Evolutionary conservation across 2,888 invertebrate genomes (phyloP), one percentile per base, ranked within the genome.

Genomic region (Aradus depressus): DNA sequence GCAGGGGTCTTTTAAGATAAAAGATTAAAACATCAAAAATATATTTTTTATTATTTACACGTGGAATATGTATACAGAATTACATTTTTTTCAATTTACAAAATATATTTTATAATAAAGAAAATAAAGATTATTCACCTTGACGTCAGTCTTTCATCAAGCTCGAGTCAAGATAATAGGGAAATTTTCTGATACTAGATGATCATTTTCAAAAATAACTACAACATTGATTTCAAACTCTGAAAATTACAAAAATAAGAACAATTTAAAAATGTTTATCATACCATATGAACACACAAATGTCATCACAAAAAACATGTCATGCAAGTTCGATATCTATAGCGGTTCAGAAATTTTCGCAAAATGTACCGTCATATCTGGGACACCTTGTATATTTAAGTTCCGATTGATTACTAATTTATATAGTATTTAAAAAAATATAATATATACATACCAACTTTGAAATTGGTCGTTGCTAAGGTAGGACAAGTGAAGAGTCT

Each of bases 141-240:
- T n/a, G 8, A 21, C 4, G n/a, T 31, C 18, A 10, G 2, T 47
- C 4, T 5, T 28, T 14, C n/a, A 22, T 34, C 21, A 55, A 8
- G 47, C 39, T 63, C 77, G 68, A 42, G 72, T 71, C 53, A 78
- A 64, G 52, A 73, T 69, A 45, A 92, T 81, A 5, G 90, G 91
- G 67, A 96, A 93, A 67, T 93, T 95, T 72, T 96, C 93, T 2
- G 91, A 91, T 31, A 95, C 86, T 52, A 92, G 73, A 66, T 91
- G 87, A 65, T 95, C 91, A 65, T 93, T 89, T 64, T 88, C 84
- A 65, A 96, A 93, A 58, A 93, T 80, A 26, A 95, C 78, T 1
- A 93, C 87, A 44, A 96, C 76, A 68, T 95, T 95, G 4, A 93
- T 74, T 71, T 95, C 93, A 71, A 96, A 96, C 68, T 95, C 95